Conservation (phyloP, 2,888 invertebrate genomes). For the Bembecia ichneumoniformis region DNA sequence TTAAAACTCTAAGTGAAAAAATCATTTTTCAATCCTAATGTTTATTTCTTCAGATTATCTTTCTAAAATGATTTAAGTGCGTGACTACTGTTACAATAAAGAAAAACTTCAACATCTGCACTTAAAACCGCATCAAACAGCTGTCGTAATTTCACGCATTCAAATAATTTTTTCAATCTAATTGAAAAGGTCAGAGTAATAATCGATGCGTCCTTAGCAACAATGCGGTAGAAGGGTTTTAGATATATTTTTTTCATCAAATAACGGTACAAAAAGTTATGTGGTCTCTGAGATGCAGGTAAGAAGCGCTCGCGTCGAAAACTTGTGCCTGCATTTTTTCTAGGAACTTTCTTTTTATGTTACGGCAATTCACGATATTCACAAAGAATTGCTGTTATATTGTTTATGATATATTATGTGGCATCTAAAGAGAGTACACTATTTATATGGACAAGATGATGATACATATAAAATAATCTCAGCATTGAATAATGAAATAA, state of each 20-base stretch:
- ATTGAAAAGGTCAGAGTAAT: conserved; percentile 30
- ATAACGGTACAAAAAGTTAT: conserved; percentile 37
- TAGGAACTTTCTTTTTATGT: not conserved
- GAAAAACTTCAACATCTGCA: conserved; percentile 3
- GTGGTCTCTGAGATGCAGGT: conserved; percentile 29
- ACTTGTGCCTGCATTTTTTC: conserved; percentile 20
- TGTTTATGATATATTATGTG: too few species aligned
- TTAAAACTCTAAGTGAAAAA: too few species aligned
- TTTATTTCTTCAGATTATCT: conserved; percentile 21
- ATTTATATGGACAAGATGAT: too few species aligned
- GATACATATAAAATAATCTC: too few species aligned
- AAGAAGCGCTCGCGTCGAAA: conserved; percentile 27
- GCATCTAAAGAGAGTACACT: too few species aligned
- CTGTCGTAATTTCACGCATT: conserved; percentile 41
- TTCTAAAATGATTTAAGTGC: conserved; percentile 9
- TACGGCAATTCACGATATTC: too few species aligned
- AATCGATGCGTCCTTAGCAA: conserved; percentile 39
- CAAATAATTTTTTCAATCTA: conserved; percentile 17
- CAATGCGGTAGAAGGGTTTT: conserved; percentile 18
- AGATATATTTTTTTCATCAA: not conserved
- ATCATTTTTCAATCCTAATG: not conserved
- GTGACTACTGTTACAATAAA: not conserved
- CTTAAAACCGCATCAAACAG: conserved; percentile 24
- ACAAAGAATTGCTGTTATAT: too few species aligned
- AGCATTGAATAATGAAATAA: too few species aligned